Evolutionary conservation across 2,113 vertebrate species (phyloP), one percentile per base, ranked within the genome.

Genomic region (Sylvilagus bachmani): DNA sequence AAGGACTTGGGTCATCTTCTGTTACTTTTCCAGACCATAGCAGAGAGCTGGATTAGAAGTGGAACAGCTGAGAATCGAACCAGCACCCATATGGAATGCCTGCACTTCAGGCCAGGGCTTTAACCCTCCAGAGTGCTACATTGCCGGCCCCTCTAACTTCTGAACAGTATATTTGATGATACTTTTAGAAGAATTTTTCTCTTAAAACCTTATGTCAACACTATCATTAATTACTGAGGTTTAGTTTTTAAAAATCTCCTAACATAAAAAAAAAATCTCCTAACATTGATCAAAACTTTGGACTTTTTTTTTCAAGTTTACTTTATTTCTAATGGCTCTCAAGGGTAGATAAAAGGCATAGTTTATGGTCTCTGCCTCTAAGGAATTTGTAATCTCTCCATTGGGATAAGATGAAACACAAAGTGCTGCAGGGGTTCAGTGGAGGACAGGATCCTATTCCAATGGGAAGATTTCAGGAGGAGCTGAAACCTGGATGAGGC

Each of bases 261-360:
- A 25, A 22, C 14, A 6, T 19, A n/a, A n/a, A n/a, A n/a, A n/a
- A 31, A 73, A 89, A 93, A 67, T 83, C 29, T 87, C 17, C 38
- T 36, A 25, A 22, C 14, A 6, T 19, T 58, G 55, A 89, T 73
- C 66, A 31, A 90, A 91, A 80, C 69, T 67, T 67, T 77, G 49
- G 6, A 86, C 53, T 95, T 95, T 83, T 90, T 49, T 21, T 19
- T 90, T 49, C 53, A 62, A 27, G 24, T 95, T 96, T 87, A 38
- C 31, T 8, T 92, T 79, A 77, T 84, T 25, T 75, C 12, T 75
- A 74, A 29, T 13, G 92, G 36, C 64, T 49, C 33, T 71, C 58
- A 79, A 19, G n/a, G 19, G 27, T 85, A 71, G 8, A 71, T n/a
- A 55, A 12, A 81, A 81, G 89, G 82, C 53, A 51, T 69, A 22